These are phyloP conservation scores for Eristalinus sepulchralis DNA, from an alignment of 2,888 invertebrate species.

Conservation along the genomic window DNA sequence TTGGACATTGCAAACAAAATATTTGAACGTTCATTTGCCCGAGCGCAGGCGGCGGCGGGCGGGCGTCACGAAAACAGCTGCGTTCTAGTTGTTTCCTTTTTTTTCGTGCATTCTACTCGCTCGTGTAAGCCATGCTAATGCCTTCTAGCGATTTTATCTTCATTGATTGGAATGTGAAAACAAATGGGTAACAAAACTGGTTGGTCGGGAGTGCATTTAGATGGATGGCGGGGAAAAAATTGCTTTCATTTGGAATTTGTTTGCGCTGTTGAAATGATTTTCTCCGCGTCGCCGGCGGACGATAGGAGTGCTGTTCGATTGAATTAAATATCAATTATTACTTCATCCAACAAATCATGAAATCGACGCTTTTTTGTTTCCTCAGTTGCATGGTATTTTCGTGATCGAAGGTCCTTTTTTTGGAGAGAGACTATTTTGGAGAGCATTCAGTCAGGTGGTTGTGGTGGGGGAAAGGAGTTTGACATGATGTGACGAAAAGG, in stretches of 20 bases:
- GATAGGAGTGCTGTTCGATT: not conserved
- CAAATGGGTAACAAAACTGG: not conserved
- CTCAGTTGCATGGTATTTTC: too few relatives aligned
- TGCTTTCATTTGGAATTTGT: not conserved
- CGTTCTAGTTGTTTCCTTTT: not conserved
- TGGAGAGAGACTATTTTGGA: too few relatives aligned
- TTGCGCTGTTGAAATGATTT: not conserved
- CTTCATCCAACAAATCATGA: not conserved
- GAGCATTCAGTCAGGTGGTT: too few relatives aligned
- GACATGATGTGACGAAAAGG: too few relatives aligned
- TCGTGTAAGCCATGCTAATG: not conserved
- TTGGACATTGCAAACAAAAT: not conserved
- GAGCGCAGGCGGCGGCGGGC: not conserved
- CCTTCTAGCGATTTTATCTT: not conserved
- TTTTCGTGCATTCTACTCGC: not conserved
- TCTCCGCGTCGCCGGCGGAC: too few relatives aligned
- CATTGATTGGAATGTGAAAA: conserved; percentile 2
- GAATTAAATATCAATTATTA: conserved; percentile 7
- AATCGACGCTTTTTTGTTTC: not conserved
- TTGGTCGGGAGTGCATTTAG: not conserved
- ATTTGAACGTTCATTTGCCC: not conserved
- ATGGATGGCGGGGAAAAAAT: not conserved
- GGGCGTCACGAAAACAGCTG: not conserved
- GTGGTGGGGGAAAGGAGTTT: too few relatives aligned
- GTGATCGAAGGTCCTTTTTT: too few relatives aligned